Evolutionary conservation across 1,140 invertebrate species (phyloP), one percentile per base, ranked within the genome.

Genomic region (Calliphora vicina): DNA sequence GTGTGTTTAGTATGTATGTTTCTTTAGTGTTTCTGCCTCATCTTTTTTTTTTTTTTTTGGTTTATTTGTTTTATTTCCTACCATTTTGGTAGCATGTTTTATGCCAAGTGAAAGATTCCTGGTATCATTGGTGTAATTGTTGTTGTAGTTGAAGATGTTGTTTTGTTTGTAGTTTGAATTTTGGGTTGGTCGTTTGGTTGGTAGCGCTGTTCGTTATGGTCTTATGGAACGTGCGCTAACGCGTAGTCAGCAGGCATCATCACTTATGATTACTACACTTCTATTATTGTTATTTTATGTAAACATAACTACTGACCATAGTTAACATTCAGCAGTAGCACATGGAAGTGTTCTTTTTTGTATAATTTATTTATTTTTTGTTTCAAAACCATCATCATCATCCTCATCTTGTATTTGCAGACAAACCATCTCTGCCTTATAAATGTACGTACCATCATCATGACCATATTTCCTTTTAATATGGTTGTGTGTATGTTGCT

Each of bases 231-330:
- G 74, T 78, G 74, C 74, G 35, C 74, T 45, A 78, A 78, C 74
- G 74, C 74, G 35, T 78, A 78, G 74, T 78, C 74, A 78, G 74
- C 74, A 78, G 74, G 74, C 74, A 78, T 78, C 74, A 78, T 78
- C 74, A 78, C 74, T 78, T 78, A 43, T 78, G 74, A 78, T 76
- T 78, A 78, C 74, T 78, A 43, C 35, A 23, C 23, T 76, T 76
- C n/a, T 43, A 78, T 78, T 78, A 78, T 78, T 78, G 74, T 78
- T 78, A 43, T 78, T 74, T 78, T 78, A 45, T 78, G 74, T 78
- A 78, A 78, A 78, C 74, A 78, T 78, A 78, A 78, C 74, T 78
- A 45, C 74, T 78, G 74, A 43, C 74, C 74, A 78, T 78, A 78
- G 74, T 45, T 78, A 78, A 23, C 74, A 78, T 78, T 78, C 42